Conservation (phyloP, 2,113 vertebrate species). For the Microcebus griseorufus region DNA sequence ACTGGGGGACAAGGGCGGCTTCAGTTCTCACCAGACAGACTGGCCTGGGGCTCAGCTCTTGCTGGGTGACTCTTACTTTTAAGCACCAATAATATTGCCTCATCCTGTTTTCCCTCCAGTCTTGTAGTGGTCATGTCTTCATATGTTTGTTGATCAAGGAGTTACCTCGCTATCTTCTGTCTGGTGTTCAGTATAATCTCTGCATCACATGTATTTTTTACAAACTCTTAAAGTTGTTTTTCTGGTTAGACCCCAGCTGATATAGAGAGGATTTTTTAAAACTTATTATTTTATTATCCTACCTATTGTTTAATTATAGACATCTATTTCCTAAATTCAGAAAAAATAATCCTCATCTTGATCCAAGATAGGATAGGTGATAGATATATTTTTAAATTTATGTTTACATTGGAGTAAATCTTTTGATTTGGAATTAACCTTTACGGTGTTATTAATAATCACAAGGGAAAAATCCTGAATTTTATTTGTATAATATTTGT, state of each 20-base stretch:
- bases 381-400: background rate
- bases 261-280: background rate
- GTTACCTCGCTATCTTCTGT: background rate
- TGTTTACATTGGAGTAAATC: background rate
- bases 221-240: background rate
- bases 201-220: background rate
- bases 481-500: background rate
- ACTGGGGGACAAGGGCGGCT: too few relatives aligned
- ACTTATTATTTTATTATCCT: background rate
- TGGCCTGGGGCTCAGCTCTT: too few relatives aligned
- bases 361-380: background rate
- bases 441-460: background rate
- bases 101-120: background rate
- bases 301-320: background rate
- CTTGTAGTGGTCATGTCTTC: background rate
- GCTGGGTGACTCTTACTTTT: too few relatives aligned
- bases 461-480: background rate
- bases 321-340: background rate
- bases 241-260: background rate
- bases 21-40: too few relatives aligned
- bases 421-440: background rate
- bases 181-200: background rate
- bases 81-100: background rate
- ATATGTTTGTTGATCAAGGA: background rate
- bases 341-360: background rate